phyloP scores from a whole-genome alignment of 1,140 invertebrate genomes.

The Kradibia gibbosae region DNA sequence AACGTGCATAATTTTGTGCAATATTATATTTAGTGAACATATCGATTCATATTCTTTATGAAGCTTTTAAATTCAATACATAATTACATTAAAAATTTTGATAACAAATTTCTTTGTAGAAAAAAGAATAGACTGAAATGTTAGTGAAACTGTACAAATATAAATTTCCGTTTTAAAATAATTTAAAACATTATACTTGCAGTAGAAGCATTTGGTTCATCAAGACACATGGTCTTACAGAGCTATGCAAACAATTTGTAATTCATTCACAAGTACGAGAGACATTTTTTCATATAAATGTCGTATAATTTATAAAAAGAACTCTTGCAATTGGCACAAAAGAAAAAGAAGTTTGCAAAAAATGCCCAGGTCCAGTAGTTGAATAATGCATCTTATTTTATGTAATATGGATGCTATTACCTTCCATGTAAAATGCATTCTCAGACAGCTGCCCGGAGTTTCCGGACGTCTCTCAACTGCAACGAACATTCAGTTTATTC shows the following conservation, averaged over 20 bases:
- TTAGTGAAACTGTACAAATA: no score
- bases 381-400: constrained; percentile 58
- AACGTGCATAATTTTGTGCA: no score
- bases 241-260: not conserved
- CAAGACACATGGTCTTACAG: no score
- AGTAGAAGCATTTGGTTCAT: no score
- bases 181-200: no score
- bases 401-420: constrained; percentile 58
- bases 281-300: constrained; percentile 17
- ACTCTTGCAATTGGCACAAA: constrained; percentile 18
- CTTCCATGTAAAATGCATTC: constrained; percentile 56
- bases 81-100: no score
- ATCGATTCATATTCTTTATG: not conserved
- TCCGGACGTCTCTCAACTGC: not conserved
- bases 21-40: no score
- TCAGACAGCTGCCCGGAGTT: constrained; percentile 49
- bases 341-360: constrained; percentile 27
- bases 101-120: no score
- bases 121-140: no score
- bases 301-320: constrained; percentile 9
- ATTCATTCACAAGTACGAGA: not conserved
- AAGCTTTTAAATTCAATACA: not conserved
- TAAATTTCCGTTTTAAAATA: no score
- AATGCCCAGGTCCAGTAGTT: constrained; percentile 28
- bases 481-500: constrained; percentile 3